Percentiles rank a stretch among this genome's conserved stretches.
Conservation (phyloP, 92 coral and sea anemone species). For the Meandrina meandrites region DNA sequence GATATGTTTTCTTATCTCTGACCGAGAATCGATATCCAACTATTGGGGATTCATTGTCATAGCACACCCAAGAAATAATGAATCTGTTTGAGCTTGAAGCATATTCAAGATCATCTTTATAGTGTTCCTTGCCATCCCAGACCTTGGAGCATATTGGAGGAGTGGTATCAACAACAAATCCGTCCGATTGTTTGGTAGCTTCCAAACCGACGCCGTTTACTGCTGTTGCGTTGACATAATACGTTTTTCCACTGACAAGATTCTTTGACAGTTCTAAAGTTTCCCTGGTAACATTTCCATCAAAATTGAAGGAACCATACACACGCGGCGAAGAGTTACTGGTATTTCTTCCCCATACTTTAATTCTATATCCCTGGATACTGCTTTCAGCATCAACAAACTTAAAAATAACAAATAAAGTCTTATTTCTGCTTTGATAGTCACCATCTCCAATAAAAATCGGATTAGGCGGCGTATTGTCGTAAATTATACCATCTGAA, state of each 20-base stretch:
- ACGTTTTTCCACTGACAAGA: slow-evolving; percentile 56
- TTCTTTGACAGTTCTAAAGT: slow-evolving; percentile 30
- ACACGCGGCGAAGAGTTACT: not conserved
- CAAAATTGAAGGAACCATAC: slow-evolving; percentile 48
- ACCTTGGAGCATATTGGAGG: slow-evolving; percentile 69
- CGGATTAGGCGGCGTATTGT: slow-evolving; percentile 63
- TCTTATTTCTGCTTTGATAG: slow-evolving; percentile 31
- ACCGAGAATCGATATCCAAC: slow-evolving; percentile 56
- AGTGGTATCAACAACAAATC: slow-evolving; percentile 72
- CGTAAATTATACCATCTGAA: slow-evolving; percentile 71
- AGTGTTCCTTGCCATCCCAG: slow-evolving; percentile 39
- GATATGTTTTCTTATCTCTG: slow-evolving; percentile 33
- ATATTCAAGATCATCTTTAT: slow-evolving; percentile 26
- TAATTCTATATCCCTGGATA: slow-evolving; percentile 45
- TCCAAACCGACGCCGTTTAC: slow-evolving; percentile 69
- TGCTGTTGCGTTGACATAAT: slow-evolving; percentile 67
- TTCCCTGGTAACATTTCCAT: slow-evolving; percentile 29
- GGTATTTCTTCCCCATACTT: slow-evolving; percentile 7
- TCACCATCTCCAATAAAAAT: slow-evolving; percentile 61
- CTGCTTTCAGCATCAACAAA: slow-evolving; percentile 82
- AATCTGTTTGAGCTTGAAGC: slow-evolving; percentile 44
- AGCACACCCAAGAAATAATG: slow-evolving; percentile 65
- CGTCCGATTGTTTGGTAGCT: slow-evolving; percentile 61
- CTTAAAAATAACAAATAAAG: slow-evolving; percentile 49
- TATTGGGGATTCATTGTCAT: slow-evolving; percentile 70